A percentile compares a stretch with the other conserved stretches of the same genome.
Evolutionary conservation across 2,797 vertebrate species (phyloP).

Genomic region (Poecilia gillii): DNA sequence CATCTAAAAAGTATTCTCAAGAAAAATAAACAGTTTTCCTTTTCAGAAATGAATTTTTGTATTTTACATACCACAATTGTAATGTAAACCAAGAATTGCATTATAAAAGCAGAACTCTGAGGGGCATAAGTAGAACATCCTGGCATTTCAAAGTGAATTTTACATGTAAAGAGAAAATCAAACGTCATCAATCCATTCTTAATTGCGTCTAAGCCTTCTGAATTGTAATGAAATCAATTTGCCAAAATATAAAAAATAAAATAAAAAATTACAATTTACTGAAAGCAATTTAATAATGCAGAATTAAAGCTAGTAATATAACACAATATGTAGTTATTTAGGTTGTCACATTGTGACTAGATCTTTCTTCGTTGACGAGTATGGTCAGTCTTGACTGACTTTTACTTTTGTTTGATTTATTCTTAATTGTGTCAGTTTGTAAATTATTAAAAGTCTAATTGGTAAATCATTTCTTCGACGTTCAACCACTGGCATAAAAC

Average conservation of each 20-base stretch:
- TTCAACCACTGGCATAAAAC: background rate
- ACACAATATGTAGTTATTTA: background rate
- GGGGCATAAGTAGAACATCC: background rate
- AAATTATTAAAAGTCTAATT: background rate
- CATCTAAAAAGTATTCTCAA: background rate
- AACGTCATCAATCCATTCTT: background rate
- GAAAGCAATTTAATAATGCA: background rate
- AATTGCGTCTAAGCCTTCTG: background rate
- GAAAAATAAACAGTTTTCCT: background rate
- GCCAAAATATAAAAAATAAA: background rate
- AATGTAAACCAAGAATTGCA: too few relatives aligned
- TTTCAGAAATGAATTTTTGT: background rate
- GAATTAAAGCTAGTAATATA: background rate
- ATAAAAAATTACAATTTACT: background rate
- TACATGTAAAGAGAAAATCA: background rate
- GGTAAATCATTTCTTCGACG: background rate
- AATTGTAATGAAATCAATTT: background rate
- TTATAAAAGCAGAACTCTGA: too few relatives aligned
- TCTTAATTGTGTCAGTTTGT: background rate
- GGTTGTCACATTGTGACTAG: background rate
- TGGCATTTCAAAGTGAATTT: background rate
- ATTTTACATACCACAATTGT: background rate
- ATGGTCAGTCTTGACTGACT: background rate
- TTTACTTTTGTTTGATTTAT: background rate
- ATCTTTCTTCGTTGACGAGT: background rate